phyloP scores from a whole-genome alignment of 2,113 vertebrate species.

The Sarotherodon lohbergeri region DNA sequence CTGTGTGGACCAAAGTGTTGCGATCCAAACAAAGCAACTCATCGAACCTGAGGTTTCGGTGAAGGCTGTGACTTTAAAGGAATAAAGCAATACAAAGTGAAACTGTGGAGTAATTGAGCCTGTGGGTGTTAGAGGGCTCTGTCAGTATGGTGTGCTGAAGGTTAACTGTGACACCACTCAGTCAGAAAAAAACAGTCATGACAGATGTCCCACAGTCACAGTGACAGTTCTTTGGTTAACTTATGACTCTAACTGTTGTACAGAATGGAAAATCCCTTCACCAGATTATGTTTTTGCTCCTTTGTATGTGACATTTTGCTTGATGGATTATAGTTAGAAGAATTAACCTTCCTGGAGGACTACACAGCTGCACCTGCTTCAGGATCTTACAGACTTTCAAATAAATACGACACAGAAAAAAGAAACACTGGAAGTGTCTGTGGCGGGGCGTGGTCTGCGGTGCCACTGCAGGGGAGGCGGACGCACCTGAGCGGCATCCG shows the following conservation, averaged over 20 bases:
- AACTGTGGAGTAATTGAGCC: not conserved
- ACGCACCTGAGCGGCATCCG: accelerated
- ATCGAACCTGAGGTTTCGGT: not conserved
- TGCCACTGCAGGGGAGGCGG: not conserved
- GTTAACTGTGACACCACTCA: not conserved
- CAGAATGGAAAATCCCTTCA: not conserved
- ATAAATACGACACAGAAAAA: not conserved
- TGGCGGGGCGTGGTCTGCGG: not conserved
- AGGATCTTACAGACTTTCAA: not conserved
- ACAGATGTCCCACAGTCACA: not conserved
- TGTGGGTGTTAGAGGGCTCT: not conserved
- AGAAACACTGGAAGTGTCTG: not conserved
- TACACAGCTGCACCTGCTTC: not conserved
- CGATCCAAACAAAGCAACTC: not conserved
- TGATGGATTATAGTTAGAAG: not conserved
- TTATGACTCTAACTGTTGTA: not conserved
- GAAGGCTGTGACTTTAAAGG: not conserved
- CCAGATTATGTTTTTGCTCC: not conserved
- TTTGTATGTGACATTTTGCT: not conserved
- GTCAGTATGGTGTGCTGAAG: not conserved
- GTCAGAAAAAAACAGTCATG: not conserved
- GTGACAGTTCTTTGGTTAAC: not conserved
- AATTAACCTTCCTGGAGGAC: not conserved
- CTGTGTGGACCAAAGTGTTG: not conserved
- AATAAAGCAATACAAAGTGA: not conserved